phyloP scores from a whole-genome alignment of 2,113 vertebrate genomes.

The Bos javanicus region DNA sequence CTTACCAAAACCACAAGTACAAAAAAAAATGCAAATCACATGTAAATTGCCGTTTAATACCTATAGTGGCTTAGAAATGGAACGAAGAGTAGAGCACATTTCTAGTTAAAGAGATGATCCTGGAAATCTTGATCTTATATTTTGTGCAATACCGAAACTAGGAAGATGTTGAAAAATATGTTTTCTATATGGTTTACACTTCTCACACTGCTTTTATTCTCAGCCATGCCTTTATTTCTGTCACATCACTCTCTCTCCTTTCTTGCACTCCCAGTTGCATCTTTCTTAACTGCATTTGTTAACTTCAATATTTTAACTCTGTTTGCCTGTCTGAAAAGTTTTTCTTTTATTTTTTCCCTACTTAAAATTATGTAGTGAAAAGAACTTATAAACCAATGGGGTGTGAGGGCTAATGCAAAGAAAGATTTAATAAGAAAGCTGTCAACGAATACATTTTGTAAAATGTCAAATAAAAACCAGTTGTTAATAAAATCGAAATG shows the following conservation, averaged over 20 bases:
- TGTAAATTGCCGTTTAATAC: constrained; percentile 85
- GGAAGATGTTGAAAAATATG: constrained; percentile 49
- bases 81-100: constrained; percentile 65
- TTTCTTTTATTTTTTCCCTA: background rate
- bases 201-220: background rate
- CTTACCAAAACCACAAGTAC: constrained; percentile 86
- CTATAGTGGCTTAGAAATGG: constrained; percentile 78
- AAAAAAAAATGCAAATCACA: constrained; percentile 83
- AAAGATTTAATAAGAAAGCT: constrained; percentile 50
- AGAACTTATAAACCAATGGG: background rate
- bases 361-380: constrained; percentile 37
- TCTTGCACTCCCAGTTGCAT: background rate
- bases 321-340: background rate
- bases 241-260: background rate
- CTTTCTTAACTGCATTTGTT: background rate
- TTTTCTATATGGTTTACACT: constrained; percentile 47
- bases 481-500: constrained; percentile 15
- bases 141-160: constrained; percentile 64
- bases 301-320: background rate
- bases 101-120: constrained; percentile 74
- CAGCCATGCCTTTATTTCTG: background rate
- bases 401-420: background rate
- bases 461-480: constrained; percentile 17
- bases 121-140: constrained; percentile 59
- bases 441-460: background rate